phyloP scores from a whole-genome alignment of 2,888 invertebrate species.

The Aphelenchoides bicaudatus region DNA sequence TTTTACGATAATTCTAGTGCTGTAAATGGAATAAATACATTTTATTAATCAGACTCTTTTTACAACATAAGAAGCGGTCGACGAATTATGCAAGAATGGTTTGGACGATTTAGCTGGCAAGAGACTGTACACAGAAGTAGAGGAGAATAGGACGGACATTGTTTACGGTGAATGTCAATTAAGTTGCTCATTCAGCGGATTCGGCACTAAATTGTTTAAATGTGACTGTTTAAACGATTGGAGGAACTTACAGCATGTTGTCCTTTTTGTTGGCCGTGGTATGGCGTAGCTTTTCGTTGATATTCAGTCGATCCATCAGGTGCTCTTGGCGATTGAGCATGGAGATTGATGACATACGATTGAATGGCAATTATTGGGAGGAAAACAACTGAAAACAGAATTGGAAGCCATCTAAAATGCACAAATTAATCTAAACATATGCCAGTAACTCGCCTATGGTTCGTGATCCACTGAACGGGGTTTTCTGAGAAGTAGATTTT shows the following conservation, averaged over 20 bases:
- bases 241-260: background rate
- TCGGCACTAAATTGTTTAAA: no score
- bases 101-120: background rate
- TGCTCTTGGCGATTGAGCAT: background rate
- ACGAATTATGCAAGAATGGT: no score
- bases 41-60: no score
- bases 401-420: conserved; percentile 29
- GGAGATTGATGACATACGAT: conserved; percentile 22
- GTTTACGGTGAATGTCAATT: background rate
- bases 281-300: conserved; percentile 18
- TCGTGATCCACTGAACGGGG: conserved; percentile 25
- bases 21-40: no score
- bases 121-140: background rate
- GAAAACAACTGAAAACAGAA: conserved; percentile 26
- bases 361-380: conserved; percentile 25
- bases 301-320: background rate
- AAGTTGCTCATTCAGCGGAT: background rate
- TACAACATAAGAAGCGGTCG: no score
- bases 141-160: background rate
- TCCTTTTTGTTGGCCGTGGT: conserved; percentile 13
- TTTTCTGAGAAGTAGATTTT: conserved; percentile 17
- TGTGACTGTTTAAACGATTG: no score
- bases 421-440: conserved; percentile 21
- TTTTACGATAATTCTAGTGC: no score
- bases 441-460: background rate